phyloP scores from a whole-genome alignment of 2,797 vertebrate species.

The Mycteria americana region DNA sequence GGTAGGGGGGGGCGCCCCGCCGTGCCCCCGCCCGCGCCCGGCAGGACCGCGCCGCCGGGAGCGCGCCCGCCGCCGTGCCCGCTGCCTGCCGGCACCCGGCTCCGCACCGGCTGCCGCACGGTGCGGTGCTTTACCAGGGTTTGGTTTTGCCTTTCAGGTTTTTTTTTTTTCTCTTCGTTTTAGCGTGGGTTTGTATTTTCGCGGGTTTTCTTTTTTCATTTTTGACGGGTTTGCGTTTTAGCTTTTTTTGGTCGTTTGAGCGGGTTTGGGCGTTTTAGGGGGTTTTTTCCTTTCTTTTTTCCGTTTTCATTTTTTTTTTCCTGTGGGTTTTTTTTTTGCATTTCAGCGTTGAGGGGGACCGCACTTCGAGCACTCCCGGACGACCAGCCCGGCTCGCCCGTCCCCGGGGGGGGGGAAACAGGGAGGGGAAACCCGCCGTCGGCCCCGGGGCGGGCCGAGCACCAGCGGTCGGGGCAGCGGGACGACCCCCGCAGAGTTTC shows the following conservation, averaged over 20 bases:
- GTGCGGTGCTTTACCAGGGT: neutral
- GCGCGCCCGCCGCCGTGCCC: neutral
- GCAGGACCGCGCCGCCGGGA: neutral
- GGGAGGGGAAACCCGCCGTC: too few species aligned
- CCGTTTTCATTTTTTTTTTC: too few species aligned
- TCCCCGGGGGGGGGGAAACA: too few species aligned
- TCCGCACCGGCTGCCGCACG: neutral
- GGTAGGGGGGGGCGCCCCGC: too few species aligned
- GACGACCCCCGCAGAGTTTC: neutral
- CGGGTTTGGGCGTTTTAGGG: neutral
- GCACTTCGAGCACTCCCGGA: neutral
- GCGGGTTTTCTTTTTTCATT: neutral
- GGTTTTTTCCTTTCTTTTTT: neutral
- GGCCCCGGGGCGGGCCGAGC: neutral
- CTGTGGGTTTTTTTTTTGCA: neutral
- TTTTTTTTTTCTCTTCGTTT: neutral
- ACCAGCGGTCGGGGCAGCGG: neutral
- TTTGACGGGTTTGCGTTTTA: neutral
- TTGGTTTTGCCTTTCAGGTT: neutral
- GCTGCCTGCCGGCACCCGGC: neutral
- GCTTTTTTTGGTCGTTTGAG: neutral
- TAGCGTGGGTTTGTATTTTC: neutral
- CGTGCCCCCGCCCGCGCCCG: too few species aligned
- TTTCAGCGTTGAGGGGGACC: neutral
- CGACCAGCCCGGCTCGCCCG: neutral